Base-by-base conservation (phyloP, 2,797 vertebrate species). In the Megalops cyprinoides region DNA sequence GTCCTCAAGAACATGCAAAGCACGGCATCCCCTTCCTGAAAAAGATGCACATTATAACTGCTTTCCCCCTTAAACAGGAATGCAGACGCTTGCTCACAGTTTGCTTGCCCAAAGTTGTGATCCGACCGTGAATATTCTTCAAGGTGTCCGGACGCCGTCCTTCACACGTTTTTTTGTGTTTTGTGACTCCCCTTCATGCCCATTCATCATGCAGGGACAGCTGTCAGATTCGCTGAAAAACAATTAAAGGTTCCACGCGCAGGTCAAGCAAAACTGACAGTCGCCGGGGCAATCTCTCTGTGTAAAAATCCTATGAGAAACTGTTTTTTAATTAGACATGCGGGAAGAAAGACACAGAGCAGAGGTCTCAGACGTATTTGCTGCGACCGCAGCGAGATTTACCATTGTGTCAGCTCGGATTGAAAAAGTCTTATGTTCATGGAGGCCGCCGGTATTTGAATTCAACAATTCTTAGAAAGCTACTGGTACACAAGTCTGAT, bases 251-350 rank as follows among this genome's bases (percentile, higher is more conserved):
- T 71, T 71, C 37, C 67, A 4, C 6, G 34, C 23, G 39, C 67
- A 71, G 67, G 67, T 71, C 67, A 44, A 71, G 67, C 37, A 44
- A n/a, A 71, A 9, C 67, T 71, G 67, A 71, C 67, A 71, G 67
- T 44, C 4, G n/a, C 37, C 44, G 20, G 20, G 23, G 20, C 67
- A 25, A 18, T 18, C 62, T 34, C 15, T 4, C 12, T 14, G 31
- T 18, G 62, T 60, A 18, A 44, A n/a, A 44, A 71, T 71, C 67
- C 67, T 42, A 39, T 3, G 67, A 71, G 67, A 44, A 20, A 10
- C 23, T n/a, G 37, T 23, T 44, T 71, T 71, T 71, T 71, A 71
- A 71, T 71, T 71, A 71, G 67, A 44, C 37, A 39, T 44, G 67
- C 42, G 67, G 39, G 67, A 53, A 14, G 51, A 53, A 53, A 15